Evolutionary conservation across 2,797 vertebrate species (phyloP).

Genomic region (Dryobates pubescens): DNA sequence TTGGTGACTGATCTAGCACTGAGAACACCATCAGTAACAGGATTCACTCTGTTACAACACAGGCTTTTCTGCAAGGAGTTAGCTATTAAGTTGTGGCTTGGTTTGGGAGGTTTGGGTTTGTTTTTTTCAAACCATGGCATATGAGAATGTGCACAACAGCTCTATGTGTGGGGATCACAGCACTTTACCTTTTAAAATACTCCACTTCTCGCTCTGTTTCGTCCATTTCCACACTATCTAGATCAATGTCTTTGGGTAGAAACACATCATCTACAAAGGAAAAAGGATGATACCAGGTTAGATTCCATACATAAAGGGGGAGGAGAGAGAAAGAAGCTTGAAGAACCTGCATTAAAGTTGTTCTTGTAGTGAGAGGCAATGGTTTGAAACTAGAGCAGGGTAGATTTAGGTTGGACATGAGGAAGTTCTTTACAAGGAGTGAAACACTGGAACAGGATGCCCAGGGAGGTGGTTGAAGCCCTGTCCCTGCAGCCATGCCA

Average conservation of each 20-base stretch:
- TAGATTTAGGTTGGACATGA: too few species aligned
- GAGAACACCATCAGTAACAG: neutral
- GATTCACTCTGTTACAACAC: neutral
- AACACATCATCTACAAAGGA: constrained; percentile 93
- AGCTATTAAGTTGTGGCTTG: neutral
- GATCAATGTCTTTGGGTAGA: constrained; percentile 98
- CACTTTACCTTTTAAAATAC: constrained; percentile 94
- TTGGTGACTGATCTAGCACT: neutral
- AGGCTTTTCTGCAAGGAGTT: neutral
- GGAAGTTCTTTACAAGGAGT: too few species aligned
- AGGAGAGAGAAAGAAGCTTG: neutral
- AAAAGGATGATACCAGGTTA: neutral
- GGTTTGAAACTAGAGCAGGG: too few species aligned
- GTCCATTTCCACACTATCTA: constrained; percentile 98
- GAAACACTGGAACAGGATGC: too few species aligned
- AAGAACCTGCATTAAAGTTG: neutral
- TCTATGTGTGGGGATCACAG: neutral
- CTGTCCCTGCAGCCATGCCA: too few species aligned
- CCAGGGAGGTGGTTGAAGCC: too few species aligned
- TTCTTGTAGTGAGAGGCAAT: neutral
- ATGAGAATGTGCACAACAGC: neutral
- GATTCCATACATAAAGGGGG: neutral
- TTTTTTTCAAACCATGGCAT: neutral
- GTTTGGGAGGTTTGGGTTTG: neutral
- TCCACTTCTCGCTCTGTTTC: constrained; percentile 98